phyloP scores from a whole-genome alignment of 2,113 vertebrate genomes.

The Carollia perspicillata region DNA sequence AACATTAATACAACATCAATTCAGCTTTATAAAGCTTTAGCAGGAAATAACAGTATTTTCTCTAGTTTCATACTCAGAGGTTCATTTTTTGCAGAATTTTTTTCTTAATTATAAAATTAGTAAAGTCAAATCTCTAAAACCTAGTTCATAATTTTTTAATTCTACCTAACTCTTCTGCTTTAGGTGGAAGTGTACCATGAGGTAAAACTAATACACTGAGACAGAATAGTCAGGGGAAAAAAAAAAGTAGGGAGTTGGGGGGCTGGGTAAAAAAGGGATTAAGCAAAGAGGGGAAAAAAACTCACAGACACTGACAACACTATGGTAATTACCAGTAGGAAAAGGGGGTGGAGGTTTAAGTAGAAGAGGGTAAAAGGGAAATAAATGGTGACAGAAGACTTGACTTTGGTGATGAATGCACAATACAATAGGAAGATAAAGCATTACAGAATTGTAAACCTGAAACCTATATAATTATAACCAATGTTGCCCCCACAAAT shows the following conservation, averaged over 20 bases:
- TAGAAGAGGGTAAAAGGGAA: background rate
- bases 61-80: background rate
- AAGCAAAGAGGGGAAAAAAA: background rate
- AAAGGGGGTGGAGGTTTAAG: background rate
- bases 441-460: background rate
- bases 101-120: background rate
- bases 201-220: background rate
- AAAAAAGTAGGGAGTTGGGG: background rate
- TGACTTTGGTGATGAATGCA: background rate
- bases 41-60: slow-evolving; percentile 4
- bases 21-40: background rate
- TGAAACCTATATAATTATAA: background rate
- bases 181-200: background rate
- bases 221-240: background rate
- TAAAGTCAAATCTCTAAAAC: background rate
- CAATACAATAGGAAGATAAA: background rate
- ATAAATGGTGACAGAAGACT: background rate
- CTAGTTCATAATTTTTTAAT: background rate
- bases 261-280: background rate
- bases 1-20: background rate
- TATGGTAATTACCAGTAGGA: background rate
- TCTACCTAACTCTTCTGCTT: background rate
- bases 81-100: background rate
- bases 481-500: background rate
- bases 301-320: background rate